Evolutionary conservation across 1,140 invertebrate species (phyloP).

Genomic region (Drosophila elegans): DNA sequence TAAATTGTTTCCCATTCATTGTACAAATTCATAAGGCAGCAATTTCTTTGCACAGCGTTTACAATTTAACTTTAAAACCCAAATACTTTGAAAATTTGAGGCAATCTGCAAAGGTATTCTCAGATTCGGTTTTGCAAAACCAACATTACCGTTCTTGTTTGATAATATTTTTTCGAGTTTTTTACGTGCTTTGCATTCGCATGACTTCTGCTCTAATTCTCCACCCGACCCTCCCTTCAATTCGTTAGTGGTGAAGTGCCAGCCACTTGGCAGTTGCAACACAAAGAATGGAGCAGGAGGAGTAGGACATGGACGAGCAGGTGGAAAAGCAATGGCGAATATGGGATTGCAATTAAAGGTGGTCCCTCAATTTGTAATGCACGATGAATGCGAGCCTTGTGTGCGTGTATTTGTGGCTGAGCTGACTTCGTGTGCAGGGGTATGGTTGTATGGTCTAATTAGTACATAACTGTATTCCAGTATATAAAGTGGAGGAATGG

Average conservation of each 20-base stretch:
- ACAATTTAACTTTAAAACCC: background rate
- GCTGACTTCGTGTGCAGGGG: conserved; percentile 1
- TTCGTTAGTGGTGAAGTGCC: conserved; percentile 64
- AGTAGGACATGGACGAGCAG: conserved; percentile 7
- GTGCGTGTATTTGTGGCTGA: background rate
- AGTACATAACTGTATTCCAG: conserved; percentile 53
- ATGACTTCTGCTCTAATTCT: conserved; percentile 26
- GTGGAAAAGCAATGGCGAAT: conserved; percentile 29
- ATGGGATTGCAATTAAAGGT: conserved; percentile 49
- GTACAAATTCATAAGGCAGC: too few relatives aligned
- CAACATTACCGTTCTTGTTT: conserved; percentile 9
- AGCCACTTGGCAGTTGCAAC: conserved; percentile 69
- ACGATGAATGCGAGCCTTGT: conserved; percentile 42
- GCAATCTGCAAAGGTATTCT: conserved; percentile 2
- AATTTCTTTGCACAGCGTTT: too few relatives aligned
- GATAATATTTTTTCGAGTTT: conserved; percentile 27
- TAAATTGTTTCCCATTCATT: too few relatives aligned
- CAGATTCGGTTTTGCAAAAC: conserved; percentile 2
- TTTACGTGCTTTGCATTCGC: conserved; percentile 48
- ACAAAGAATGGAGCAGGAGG: conserved; percentile 8
- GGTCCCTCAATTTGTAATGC: conserved; percentile 62
- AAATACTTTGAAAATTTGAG: background rate
- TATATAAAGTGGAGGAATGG: background rate
- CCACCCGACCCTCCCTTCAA: conserved; percentile 41
- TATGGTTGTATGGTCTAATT: conserved; percentile 55